Base-by-base conservation (phyloP, 2,797 vertebrate species). In the Melanotaenia maccullochi region DNA sequence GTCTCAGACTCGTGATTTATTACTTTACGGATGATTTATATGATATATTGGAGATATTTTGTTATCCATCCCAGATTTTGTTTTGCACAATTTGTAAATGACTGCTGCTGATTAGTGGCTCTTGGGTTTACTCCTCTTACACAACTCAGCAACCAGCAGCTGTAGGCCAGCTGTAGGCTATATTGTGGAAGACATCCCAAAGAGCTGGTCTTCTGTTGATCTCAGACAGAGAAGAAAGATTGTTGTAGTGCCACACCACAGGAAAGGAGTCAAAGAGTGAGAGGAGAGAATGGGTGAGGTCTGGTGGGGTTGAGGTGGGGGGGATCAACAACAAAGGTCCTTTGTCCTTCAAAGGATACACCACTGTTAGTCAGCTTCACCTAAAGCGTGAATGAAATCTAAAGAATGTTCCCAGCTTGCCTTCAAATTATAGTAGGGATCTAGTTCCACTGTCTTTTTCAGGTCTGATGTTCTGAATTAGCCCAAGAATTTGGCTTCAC, bases 281-380 rank as follows among this genome's bases (percentile, higher is more conserved):
- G 42, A 51, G 13, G n/a, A 65, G 56, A 57, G 44, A 59, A 32
- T 33, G 30, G 25, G 61, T 8, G 24, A 72, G 61, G 61, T 38
- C 36, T 66, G 60, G 49, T 66, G 64, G 3, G 38, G 40, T 33
- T 33, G 58, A 8, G 32, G 32, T 33, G 32, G 56, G 47, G 32
- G 47, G 47, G 9, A 0, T 75, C 38, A 85, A 83, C 82, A 89
- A 82, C 79, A 78, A 86, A 76, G 36, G 61, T 58, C 59, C 60
- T 82, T 68, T 81, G 35, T 77, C 65, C 35, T 60, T 67, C 56
- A 74, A 57, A 60, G 61, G 49, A 67, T 40, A 83, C 64, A 52
- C 38, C 63, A 33, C 42, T 55, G 25, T 49, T 44, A 20, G 72
- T 82, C 70, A 49, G 52, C 69, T 79, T 57, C 71, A 68, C 35